These are phyloP conservation scores for Oreochromis aureus DNA, from an alignment of 2,113 vertebrate species.

Conservation along the genomic window DNA sequence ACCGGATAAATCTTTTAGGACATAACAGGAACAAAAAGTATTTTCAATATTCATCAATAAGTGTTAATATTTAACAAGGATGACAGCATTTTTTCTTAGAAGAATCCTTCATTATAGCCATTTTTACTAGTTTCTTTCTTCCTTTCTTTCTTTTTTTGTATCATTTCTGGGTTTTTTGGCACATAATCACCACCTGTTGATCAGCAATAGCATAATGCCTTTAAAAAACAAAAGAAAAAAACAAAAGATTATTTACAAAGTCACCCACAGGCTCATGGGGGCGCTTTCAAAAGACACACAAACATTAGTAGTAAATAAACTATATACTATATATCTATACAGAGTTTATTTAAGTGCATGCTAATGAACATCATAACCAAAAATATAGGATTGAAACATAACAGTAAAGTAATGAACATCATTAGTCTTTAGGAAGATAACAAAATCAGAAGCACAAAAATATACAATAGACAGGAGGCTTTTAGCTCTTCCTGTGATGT, in stretches of 20 bases:
- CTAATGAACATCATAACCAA: not conserved
- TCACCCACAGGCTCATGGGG: not conserved
- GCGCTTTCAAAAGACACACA: fast-evolving
- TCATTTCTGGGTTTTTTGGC: not conserved
- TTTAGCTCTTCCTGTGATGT: not conserved
- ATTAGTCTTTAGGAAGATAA: not conserved
- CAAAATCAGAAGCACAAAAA: not conserved
- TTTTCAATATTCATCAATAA: not conserved
- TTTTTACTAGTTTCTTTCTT: not conserved
- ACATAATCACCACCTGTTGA: not conserved
- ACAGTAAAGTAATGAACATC: not conserved
- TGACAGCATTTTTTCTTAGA: not conserved
- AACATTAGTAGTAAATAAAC: not conserved
- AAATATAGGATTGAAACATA: not conserved
- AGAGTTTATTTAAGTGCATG: not conserved
- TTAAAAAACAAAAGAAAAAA: no score
- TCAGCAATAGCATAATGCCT: not conserved
- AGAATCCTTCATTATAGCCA: not conserved
- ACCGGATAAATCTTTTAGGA: not conserved
- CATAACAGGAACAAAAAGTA: not conserved
- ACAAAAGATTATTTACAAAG: not conserved
- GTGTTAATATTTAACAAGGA: not conserved
- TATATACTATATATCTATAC: not conserved
- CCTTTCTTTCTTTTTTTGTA: not conserved
- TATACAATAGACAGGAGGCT: not conserved